Evolutionary conservation across 2,797 vertebrate genomes (phyloP), one percentile per base, ranked within the genome.

Genomic region (Paedocypris micromegethes): DNA sequence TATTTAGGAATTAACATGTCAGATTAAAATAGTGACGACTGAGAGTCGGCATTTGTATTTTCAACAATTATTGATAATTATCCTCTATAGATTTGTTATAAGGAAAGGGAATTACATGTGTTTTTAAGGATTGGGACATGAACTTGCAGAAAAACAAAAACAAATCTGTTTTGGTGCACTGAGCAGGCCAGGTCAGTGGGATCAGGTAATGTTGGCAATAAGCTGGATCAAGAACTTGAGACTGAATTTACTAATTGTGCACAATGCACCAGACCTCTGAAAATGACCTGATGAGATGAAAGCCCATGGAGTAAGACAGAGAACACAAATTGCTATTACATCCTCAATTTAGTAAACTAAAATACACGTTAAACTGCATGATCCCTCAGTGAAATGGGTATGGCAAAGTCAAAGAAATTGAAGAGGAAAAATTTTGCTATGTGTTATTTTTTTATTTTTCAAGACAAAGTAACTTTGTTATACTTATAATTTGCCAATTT

Each of bases 151-250:
- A 57, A 37, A 43, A 3, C 53, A 4, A 59, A 61, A 71, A 45
- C 43, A 60, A 54, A 58, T 46, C 53, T 39, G 57, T 71, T 47
- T 74, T 66, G 46, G 6, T 69, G 45, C 63, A 49, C 39, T 72
- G 46, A 76, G 54, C 51, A 61, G 42, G 53, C 23, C 37, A 60
- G 69, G 70, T 77, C 66, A 73, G 49, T 60, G 66, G 64, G 48
- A 58, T 68, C 66, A 70, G 66, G 75, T 75, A 68, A 45, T 56
- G 63, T 52, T 66, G 66, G 47, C 72, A 68, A n/a, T 86, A 86
- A 89, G 81, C 80, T 82, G 82, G 77, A 84, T 85, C 80, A 83
- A 76, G 82, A 75, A 81, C 77, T 68, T 79, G 68, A 79, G 73
- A 75, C 75, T 70, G 77, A 75, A 72, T 80, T 80, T 78, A 72